These are phyloP conservation scores for Xenopus petersii DNA, from an alignment of 2,797 vertebrate genomes.

Conservation along the genomic window DNA sequence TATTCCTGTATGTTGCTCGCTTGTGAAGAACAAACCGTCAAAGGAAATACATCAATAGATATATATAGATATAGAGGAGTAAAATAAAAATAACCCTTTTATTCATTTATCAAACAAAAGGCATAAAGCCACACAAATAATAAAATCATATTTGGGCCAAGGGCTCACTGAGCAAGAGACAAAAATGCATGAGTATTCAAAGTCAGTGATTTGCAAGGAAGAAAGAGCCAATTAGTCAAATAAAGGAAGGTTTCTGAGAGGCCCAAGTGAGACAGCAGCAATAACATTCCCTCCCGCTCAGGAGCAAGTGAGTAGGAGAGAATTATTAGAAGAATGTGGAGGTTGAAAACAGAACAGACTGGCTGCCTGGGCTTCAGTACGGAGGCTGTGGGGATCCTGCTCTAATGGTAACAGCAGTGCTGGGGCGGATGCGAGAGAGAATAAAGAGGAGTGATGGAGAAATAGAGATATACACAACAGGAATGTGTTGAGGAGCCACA, in stretches of 20 bases:
- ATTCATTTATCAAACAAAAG: too few species aligned
- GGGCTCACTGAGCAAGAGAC: too few species aligned
- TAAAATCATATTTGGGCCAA: too few species aligned
- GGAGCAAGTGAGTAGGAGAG: conserved; percentile 29
- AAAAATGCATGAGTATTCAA: not conserved
- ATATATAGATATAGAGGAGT: too few species aligned
- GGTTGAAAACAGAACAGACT: conserved; percentile 20
- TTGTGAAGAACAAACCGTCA: too few species aligned
- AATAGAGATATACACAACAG: not conserved
- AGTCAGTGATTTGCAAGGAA: conserved; percentile 9
- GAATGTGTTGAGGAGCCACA: not conserved
- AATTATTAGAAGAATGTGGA: conserved; percentile 40
- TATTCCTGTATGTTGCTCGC: too few species aligned
- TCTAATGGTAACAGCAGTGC: conserved; percentile 4
- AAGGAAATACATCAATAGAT: too few species aligned
- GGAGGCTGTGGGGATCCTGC: conserved; percentile 7
- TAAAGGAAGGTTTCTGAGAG: conserved; percentile 1
- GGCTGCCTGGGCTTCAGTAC: conserved; percentile 8
- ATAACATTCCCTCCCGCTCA: not conserved
- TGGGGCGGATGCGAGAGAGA: conserved; percentile 13
- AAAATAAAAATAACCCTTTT: too few species aligned
- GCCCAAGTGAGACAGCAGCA: conserved; percentile 6
- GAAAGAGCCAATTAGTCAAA: conserved; percentile 16
- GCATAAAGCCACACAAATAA: too few species aligned
- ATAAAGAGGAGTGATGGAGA: not conserved